Base-by-base conservation (phyloP, 2,113 vertebrate species). In the Chunga burmeisteri region DNA sequence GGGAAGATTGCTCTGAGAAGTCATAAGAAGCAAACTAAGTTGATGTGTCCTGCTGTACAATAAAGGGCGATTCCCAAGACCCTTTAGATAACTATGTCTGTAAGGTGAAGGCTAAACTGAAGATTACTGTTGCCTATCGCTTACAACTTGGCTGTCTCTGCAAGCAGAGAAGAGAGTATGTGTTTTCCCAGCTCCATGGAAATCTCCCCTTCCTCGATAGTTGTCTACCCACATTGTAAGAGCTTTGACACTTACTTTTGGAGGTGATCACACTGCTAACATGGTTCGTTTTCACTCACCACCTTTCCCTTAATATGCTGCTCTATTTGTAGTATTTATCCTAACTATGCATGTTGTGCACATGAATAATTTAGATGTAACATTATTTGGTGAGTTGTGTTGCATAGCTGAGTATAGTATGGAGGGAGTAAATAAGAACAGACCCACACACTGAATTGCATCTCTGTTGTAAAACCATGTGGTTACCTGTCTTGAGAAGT, bases 181-280 rank as follows among this genome's bases (percentile, higher is more conserved):
- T 63, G 27, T 56, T 92, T 87, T 65, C 68, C 17, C 27, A 65
- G 63, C 9, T 22, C 58, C 26, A 9, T 40, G 81, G 63, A 96
- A 87, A 49, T 79, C 29, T 63, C 10, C 5, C 19, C 25, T 73
- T 85, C 53, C 83, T 90, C 87, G 21, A 1, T 62, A 83, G 88
- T 53, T 96, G 91, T 75, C 89, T 96, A 87, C 92, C 72, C 44
- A 42, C 92, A 73, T 94, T 96, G 18, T 94, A 94, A 94, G 90
- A 97, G 30, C 15, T 96, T 97, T 96, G 86, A 88, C 82, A 90
- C 79, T 96, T 90, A 61, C 78, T 95, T 85, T 89, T 94, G 87
- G 94, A 63, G 82, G 68, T 96, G 81, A 94, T 96, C 88, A 74
- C 56, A 6, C 38, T 83, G 46, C 49, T 88, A 85, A 53, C 10